Percentiles rank a stretch among this genome's conserved stretches.
Conservation (phyloP, 2,888 invertebrate genomes). For the Melangyna quadrimaculata region DNA sequence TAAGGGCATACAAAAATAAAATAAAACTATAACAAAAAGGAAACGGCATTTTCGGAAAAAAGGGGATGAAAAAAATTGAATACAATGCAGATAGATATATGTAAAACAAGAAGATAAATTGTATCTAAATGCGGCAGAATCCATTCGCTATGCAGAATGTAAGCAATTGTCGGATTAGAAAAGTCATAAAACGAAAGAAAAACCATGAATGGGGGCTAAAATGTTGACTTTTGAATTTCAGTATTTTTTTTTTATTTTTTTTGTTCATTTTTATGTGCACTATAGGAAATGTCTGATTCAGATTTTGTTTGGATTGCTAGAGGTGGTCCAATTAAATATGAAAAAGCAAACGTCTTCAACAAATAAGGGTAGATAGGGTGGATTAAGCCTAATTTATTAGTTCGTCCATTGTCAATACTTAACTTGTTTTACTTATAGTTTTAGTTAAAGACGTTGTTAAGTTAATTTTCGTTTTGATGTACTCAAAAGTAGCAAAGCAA, state of each 20-base stretch:
- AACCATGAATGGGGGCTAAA: neutral
- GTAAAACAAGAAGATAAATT: constrained; percentile 22
- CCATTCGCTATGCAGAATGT: constrained; percentile 10
- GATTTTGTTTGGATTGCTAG: neutral
- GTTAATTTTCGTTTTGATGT: too few relatives aligned
- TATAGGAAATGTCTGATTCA: neutral
- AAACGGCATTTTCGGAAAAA: neutral
- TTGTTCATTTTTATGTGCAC: neutral
- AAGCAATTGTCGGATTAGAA: constrained; percentile 23
- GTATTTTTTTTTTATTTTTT: neutral
- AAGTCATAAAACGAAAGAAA: neutral
- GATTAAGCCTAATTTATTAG: too few relatives aligned
- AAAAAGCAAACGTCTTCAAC: too few relatives aligned
- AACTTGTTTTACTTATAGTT: too few relatives aligned
- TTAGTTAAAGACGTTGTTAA: too few relatives aligned
- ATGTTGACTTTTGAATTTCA: neutral
- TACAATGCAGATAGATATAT: constrained; percentile 26
- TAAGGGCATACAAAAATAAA: constrained; percentile 20
- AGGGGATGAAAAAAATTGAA: constrained; percentile 1
- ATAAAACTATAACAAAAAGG: neutral
- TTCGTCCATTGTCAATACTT: too few relatives aligned
- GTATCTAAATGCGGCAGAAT: constrained; percentile 34
- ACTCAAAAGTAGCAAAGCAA: too few relatives aligned
- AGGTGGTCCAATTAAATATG: too few relatives aligned
- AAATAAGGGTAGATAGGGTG: too few relatives aligned